Evolutionary conservation across 2,113 vertebrate species (phyloP), one percentile per base, ranked within the genome.

Genomic region (Ctenodactylus gundi): DNA sequence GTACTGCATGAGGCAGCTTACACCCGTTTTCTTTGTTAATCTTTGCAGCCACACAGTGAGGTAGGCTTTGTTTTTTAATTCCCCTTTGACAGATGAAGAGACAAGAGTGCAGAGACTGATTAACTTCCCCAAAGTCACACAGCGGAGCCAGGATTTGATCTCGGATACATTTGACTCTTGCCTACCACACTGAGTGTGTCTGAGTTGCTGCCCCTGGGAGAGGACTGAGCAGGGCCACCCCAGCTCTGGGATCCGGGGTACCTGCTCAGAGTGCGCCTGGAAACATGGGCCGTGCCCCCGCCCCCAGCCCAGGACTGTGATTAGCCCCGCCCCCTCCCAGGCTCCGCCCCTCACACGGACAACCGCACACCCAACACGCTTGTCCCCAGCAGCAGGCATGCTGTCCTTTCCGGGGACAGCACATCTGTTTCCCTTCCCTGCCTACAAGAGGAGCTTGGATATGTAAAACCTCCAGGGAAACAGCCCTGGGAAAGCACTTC

Each of bases 401-500:
- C 44, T 21, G 15, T 53, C 75, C 76, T 89, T 84, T 93, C 75
- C 34, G 46, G 95, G 65, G 31, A 57, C 14, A 34, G 29, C 88
- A 36, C 72, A 85, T 94, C 68, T n/a, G 20, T 80, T 46, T 89
- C 84, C 36, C 57, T 49, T 88, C 60, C 34, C 75, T 96, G 82
- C 34, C 72, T 72, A 55, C 21, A 78, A 92, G 51, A 95, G 58
- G 62, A 75, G 27, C 64, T 75, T 67, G 70, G 53, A 84, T 70
- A 93, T 62, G n/a, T 41, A 95, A 94, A 46, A 3, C 44, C 87
- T 90, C 83, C 20, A 77, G 31, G 60, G 92, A 91, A 91, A 70
- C 49, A 84, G 92, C 78, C 90, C 44, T 58, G 57, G 60, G 94
- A 81, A 91, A 82, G 60, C 46, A 57, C 58, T 49, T 80, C 67